Percentiles rank a stretch among this genome's conserved stretches.
Conservation (phyloP, 1,140 invertebrate genomes). For the Leguminivora glycinivorella region DNA sequence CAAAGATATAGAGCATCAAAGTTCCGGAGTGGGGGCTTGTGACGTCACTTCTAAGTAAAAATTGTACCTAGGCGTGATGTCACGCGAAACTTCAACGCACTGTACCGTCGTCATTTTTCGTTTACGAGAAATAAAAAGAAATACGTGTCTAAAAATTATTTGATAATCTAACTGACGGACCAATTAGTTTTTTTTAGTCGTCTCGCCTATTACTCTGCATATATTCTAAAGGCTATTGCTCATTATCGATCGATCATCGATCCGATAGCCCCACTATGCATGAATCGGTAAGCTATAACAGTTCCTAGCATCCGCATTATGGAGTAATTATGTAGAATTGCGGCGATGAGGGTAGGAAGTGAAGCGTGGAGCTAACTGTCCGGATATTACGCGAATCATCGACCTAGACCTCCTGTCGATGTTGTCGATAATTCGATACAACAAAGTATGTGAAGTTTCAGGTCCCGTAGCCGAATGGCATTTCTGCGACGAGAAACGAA, state of each 20-base stretch:
- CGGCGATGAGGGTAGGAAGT: constrained; percentile 51
- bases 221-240: neutral
- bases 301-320: constrained; percentile 31
- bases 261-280: constrained; percentile 18
- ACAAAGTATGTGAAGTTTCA: neutral
- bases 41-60: too few relatives aligned
- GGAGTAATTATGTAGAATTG: constrained; percentile 48
- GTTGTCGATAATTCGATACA: neutral
- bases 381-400: constrained; percentile 25
- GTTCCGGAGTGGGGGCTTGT: too few relatives aligned
- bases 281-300: constrained; percentile 31
- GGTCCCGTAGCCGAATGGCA: too few relatives aligned
- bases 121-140: too few relatives aligned
- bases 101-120: too few relatives aligned
- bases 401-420: constrained; percentile 20
- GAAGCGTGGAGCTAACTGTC: constrained; percentile 57
- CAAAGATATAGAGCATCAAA: too few relatives aligned
- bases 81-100: too few relatives aligned
- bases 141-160: too few relatives aligned
- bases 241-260: constrained; percentile 5
- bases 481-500: too few relatives aligned
- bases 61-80: too few relatives aligned
- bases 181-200: too few relatives aligned
- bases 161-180: too few relatives aligned
- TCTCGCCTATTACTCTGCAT: neutral